Base-by-base conservation (phyloP, 2,888 invertebrate species). In the Neuroscelio doddi region DNA sequence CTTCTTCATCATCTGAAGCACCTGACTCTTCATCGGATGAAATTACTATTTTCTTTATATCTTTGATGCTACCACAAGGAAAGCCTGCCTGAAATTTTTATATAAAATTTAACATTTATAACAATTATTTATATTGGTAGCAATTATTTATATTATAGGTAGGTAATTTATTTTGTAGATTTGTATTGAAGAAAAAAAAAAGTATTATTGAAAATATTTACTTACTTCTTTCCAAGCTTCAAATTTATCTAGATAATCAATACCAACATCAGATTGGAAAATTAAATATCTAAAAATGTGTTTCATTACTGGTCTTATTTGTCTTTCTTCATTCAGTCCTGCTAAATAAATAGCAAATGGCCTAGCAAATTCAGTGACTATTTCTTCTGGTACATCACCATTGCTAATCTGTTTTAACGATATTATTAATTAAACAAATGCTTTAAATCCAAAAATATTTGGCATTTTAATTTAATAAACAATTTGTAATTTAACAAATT, bases 251-350 rank as follows among this genome's bases (percentile, higher is more conserved):
- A 86, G 83, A 78, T 90, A 90, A 70, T 91, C 90, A 9, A 91
- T 83, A 0, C 90, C 92, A 47, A 87, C 78, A 68, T 90, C 89
- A 29, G 92, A 91, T 84, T 95, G 94, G 9, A 89, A 85, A 52
- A 95, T 86, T 55, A 95, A 85, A 77, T 91, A 89, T 15, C 89
- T 88, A 70, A 95, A 91, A 41, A 94, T 85, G 42, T 89, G 85
- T 29, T 87, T 87, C 8, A 88, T 85, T 9, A 87, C 87, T 72
- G 85, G 88, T 29, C 80, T 85, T 15, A 87, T 86, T 67, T 87
- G 85, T 62, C 87, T 85, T 42, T 72, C 79, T 75, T 88, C 90
- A 30, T 85, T 84, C 15, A 89, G 87, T 1, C 78, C 79, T 10
- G 89, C 87, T 74, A 93, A 80, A 74, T 90, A 90, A 36, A 85